Conservation (phyloP, 2,797 vertebrate species). For the Typhlichthys subterraneus region DNA sequence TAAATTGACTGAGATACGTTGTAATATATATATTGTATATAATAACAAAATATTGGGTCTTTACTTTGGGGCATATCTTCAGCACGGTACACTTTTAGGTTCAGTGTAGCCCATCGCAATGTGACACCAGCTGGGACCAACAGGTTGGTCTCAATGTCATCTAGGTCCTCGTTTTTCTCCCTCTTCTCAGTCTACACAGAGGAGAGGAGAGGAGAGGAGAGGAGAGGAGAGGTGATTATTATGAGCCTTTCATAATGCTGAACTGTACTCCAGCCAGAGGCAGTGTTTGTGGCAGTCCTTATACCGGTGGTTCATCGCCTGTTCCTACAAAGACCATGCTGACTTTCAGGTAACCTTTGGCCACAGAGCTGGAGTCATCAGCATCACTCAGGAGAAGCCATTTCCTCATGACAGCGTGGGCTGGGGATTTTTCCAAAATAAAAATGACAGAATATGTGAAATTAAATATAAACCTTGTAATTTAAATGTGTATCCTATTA, state of each 20-base stretch:
- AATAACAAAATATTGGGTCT: not conserved
- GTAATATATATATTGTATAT: too few species aligned
- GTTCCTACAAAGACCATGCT: constrained; percentile 90
- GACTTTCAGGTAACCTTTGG: constrained; percentile 96
- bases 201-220: constrained; percentile 1
- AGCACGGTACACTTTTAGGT: constrained; percentile 92
- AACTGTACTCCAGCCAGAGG: constrained; percentile 1
- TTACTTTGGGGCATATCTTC: constrained; percentile 97
- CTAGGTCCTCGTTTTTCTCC: constrained; percentile 81
- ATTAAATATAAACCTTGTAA: not conserved
- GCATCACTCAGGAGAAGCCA: constrained; percentile 93
- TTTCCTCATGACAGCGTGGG: constrained; percentile 84
- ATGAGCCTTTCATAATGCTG: not conserved
- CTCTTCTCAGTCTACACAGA: constrained; percentile 81
- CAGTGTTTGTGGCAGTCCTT: constrained; percentile 13
- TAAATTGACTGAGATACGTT: not conserved
- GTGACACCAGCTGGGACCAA: constrained; percentile 88
- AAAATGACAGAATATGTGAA: constrained; percentile 1
- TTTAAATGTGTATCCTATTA: not conserved
- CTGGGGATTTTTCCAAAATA: constrained; percentile 35
- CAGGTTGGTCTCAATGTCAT: constrained; percentile 93
- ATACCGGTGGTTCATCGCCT: constrained; percentile 90
- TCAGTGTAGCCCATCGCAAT: constrained; percentile 86
- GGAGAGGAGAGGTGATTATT: not conserved
- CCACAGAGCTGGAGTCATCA: constrained; percentile 85